Evolutionary conservation across 2,797 vertebrate species (phyloP), one percentile per base, ranked within the genome.

Genomic region (Pangasius larnaudii): DNA sequence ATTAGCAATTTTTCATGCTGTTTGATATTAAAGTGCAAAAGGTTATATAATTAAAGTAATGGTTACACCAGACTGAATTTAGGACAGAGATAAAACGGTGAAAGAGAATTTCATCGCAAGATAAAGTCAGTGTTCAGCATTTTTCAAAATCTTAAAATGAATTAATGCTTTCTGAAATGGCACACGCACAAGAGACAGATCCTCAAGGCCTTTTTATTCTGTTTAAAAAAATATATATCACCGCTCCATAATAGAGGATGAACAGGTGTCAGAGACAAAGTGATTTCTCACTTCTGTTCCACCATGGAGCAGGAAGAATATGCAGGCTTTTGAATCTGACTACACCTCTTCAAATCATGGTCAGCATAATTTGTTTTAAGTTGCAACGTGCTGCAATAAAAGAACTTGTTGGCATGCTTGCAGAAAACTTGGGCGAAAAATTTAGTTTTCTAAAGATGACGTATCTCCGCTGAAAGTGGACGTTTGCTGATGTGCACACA

Each of bases 41-140:
- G 5, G 27, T 30, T 16, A 53, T 51, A n/a, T 27, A n/a, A 74
- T 74, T 74, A 46, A 46, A 72, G 36, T 72, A 36, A 69, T 19
- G 16, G 61, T 67, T 16, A 33, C 14, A 71, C 33, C 36, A 19
- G 5, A 39, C 5, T 71, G 36, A 71, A 71, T 71, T 8, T 8
- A 71, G 69, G 10, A 75, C 39, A 46, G 10, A 13, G 10, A 51
- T 13, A 77, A 53, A 77, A 77, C 14, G 9, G 3, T 2, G 0
- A 77, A 42, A 46, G 24, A 74, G 11, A 49, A 49, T n/a, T 49
- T 27, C 24, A 0, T 13, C 13, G 16, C 39, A 7, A 0, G 11
- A 49, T 49, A 49, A 75, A 75, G 27, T 77, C 74, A 77, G 46
- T n/a, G 46, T n/a, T n/a, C 46, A 77, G 74, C 74, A 53, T 51